Base-by-base conservation (phyloP, 1,140 invertebrate species). In the Parapsyche elsis region DNA sequence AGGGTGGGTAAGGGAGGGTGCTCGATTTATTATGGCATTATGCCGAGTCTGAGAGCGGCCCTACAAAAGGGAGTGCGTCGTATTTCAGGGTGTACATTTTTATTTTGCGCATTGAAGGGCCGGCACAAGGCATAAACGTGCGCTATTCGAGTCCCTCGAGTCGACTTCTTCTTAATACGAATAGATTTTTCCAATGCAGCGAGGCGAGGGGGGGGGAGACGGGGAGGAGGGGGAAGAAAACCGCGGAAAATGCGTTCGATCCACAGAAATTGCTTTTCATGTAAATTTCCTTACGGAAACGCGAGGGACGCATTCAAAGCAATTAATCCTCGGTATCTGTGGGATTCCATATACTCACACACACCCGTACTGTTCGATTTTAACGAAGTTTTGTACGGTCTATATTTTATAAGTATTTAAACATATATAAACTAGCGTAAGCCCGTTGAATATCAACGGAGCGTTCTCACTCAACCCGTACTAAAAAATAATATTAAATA, bases 1-100 rank as follows among this genome's bases (percentile, higher is more conserved):
- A 26, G 21, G 38, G 38, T 21, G 64, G 44, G 76, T 23, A 53
- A 19, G 44, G 24, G 16, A 67, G 76, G 26, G n/a, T 73, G 38
- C 38, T 77, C 76, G 76, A 78, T 78, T 78, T 78, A 78, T 78
- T 78, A 71, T 64, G 38, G 76, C 76, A 78, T 78, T 78, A 78
- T 70, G 24, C 76, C 59, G 76, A 53, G 57, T 53, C 49, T 38
- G 23, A 49, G 53, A 67, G 76, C 21, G 23, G 30, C 59, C 45
- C 67, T 26, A 57, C 45, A 78, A 46, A 71, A 64, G 23, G 38
- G 30, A 67, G 44, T 12, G 76, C 24, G 10, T 26, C 45, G 12
- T 78, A 78, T 71, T 53, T 78, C 76, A 71, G 26, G 57, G 53
- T 67, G 76, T 71, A 78, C 76, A 78, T 77, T 77, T 76, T 77